Percentiles rank a stretch among this genome's conserved stretches.
These are phyloP conservation scores for Acrocephalus arundinaceus DNA, from an alignment of 2,113 vertebrate genomes.

Conservation along the genomic window DNA sequence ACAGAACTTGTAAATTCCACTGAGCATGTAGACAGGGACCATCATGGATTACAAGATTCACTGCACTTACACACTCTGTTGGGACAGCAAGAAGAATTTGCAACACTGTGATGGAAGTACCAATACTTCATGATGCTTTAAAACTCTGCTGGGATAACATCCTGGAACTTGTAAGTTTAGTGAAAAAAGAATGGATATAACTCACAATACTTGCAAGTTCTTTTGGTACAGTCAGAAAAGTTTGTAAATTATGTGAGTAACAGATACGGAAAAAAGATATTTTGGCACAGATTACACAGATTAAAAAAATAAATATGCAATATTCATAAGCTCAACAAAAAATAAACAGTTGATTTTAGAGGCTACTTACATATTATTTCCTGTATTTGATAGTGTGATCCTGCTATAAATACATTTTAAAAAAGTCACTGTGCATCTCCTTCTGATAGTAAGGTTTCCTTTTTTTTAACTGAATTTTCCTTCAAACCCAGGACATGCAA, in stretches of 20 bases:
- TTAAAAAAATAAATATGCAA: not conserved
- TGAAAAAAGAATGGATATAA: not conserved
- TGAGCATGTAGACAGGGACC: not conserved
- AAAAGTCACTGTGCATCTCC: not conserved
- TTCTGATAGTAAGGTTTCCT: not conserved
- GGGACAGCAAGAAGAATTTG: not conserved
- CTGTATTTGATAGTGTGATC: not conserved
- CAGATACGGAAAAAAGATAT: not conserved
- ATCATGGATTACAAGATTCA: not conserved
- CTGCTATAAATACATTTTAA: not conserved
- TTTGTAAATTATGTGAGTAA: not conserved
- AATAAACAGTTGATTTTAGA: not conserved
- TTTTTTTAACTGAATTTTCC: not conserved
- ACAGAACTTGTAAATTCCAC: not conserved
- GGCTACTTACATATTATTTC: not conserved
- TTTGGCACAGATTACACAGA: not conserved
- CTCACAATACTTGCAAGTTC: not conserved
- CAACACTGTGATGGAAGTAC: not conserved
- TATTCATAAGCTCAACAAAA: not conserved
- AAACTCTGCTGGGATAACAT: not conserved
- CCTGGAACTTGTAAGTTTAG: not conserved
- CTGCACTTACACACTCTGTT: not conserved
- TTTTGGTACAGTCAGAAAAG: not conserved
- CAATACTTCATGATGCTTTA: conserved; percentile 37
- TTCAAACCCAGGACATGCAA: not conserved